phyloP scores from a whole-genome alignment of 2,113 vertebrate genomes.

The Sylvia atricapilla region DNA sequence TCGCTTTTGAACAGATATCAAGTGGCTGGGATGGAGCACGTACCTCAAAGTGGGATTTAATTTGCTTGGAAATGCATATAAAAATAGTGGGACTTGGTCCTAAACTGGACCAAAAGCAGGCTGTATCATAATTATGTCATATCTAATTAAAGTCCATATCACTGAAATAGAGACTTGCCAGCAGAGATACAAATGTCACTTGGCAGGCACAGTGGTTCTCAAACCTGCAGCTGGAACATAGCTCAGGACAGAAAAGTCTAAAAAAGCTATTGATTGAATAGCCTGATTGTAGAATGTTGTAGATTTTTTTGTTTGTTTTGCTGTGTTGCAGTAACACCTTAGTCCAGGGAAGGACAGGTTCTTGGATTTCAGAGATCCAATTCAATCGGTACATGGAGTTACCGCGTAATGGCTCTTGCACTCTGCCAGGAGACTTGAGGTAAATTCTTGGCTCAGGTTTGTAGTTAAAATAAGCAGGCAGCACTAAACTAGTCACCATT shows the following conservation, averaged over 20 bases:
- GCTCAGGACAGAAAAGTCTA: background rate
- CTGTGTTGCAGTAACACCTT: background rate
- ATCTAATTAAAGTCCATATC: background rate
- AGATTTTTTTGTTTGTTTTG: background rate
- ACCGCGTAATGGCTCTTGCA: background rate
- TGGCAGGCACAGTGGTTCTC: background rate
- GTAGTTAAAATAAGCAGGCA: background rate
- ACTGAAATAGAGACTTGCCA: background rate
- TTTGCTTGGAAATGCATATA: background rate
- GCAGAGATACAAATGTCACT: background rate
- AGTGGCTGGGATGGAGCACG: background rate
- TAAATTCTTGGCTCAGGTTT: background rate
- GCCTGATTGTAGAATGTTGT: background rate
- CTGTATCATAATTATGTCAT: background rate
- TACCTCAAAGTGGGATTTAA: background rate
- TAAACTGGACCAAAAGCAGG: background rate
- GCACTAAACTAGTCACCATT: background rate
- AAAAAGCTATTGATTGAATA: background rate
- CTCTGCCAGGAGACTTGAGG: background rate
- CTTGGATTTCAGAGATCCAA: background rate
- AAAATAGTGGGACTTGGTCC: background rate
- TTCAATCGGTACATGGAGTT: background rate
- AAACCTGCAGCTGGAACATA: background rate
- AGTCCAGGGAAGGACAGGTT: background rate
- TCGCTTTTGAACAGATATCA: fast-evolving